A percentile compares a stretch with the other conserved stretches of the same genome.
These are phyloP conservation scores for Pagrus major DNA, from an alignment of 2,113 vertebrate species.

Conservation along the genomic window DNA sequence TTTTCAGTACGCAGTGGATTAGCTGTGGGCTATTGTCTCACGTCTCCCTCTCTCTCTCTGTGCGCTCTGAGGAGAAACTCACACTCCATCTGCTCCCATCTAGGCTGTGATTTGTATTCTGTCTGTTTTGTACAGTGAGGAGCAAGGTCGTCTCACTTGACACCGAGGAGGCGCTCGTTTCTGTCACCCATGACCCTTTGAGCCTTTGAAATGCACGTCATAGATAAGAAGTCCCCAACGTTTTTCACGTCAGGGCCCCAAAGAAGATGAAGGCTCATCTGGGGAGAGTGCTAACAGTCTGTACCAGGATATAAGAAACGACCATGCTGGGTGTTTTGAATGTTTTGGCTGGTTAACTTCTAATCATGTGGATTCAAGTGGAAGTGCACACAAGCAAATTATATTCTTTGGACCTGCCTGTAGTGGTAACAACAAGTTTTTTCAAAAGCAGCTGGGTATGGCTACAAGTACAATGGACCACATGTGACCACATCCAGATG, in stretches of 20 bases:
- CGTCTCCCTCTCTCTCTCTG: slow-evolving; percentile 42
- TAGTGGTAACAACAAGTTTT: not conserved
- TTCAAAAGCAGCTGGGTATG: not conserved
- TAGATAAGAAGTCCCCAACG: not conserved
- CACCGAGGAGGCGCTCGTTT: slow-evolving; percentile 8
- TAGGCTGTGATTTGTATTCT: slow-evolving; percentile 37
- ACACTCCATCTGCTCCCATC: slow-evolving; percentile 69
- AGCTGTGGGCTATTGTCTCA: slow-evolving; percentile 75
- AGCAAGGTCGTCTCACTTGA: slow-evolving; percentile 14
- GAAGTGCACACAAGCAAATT: no score
- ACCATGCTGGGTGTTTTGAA: not conserved
- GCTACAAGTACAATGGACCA: not conserved
- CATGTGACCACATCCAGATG: not conserved
- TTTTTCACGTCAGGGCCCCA: not conserved
- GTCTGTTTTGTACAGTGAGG: slow-evolving; percentile 32
- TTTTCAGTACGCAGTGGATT: slow-evolving; percentile 73
- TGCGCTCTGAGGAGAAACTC: slow-evolving; percentile 59
- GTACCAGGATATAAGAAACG: not conserved
- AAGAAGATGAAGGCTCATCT: not conserved
- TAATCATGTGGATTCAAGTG: not conserved
- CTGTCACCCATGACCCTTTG: slow-evolving; percentile 16
- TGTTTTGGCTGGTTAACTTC: not conserved
- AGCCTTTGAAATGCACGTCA: slow-evolving; percentile 23
- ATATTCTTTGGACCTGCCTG: not conserved
- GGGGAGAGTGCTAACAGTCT: not conserved